Percentiles rank a stretch among this genome's conserved stretches.
phyloP scores from a whole-genome alignment of 2,888 invertebrate genomes.

The Mesopsocus fuscifrons region DNA sequence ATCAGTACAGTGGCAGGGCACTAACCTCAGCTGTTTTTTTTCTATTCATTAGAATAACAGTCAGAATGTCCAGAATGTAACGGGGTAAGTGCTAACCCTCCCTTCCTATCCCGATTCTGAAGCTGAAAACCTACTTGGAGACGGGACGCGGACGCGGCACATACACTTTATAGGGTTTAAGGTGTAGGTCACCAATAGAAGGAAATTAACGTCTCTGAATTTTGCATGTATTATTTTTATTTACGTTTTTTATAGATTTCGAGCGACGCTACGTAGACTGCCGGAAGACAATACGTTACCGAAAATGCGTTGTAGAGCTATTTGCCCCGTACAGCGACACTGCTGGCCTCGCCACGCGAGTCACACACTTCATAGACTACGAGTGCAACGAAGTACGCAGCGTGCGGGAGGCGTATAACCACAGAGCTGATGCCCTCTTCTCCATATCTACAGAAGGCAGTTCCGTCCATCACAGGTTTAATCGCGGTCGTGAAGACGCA shows the following conservation, averaged over 20 bases:
- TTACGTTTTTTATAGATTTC: conserved; percentile 31
- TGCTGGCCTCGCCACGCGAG: conserved; percentile 49
- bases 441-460: conserved; percentile 32
- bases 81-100: too few relatives aligned
- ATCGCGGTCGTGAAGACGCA: conserved; percentile 45
- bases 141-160: too few relatives aligned
- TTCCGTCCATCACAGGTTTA: conserved; percentile 38
- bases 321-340: conserved; percentile 55
- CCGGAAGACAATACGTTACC: conserved; percentile 45
- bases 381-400: conserved; percentile 27
- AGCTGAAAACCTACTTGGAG: too few relatives aligned
- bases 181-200: too few relatives aligned
- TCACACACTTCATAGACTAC: conserved; percentile 40
- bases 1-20: too few relatives aligned
- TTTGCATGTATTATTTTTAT: too few relatives aligned
- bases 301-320: conserved; percentile 52
- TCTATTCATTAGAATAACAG: too few relatives aligned
- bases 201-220: too few relatives aligned
- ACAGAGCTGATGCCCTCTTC: conserved; percentile 43
- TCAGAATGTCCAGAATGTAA: too few relatives aligned
- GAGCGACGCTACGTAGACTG: conserved; percentile 56
- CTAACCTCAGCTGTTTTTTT: too few relatives aligned
- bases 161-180: too few relatives aligned
- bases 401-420: conserved; percentile 28
- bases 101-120: too few relatives aligned